Percentiles rank a stretch among this genome's conserved stretches.
Evolutionary conservation across 1,140 invertebrate genomes (phyloP).

Genomic region (Drosophila varians): DNA sequence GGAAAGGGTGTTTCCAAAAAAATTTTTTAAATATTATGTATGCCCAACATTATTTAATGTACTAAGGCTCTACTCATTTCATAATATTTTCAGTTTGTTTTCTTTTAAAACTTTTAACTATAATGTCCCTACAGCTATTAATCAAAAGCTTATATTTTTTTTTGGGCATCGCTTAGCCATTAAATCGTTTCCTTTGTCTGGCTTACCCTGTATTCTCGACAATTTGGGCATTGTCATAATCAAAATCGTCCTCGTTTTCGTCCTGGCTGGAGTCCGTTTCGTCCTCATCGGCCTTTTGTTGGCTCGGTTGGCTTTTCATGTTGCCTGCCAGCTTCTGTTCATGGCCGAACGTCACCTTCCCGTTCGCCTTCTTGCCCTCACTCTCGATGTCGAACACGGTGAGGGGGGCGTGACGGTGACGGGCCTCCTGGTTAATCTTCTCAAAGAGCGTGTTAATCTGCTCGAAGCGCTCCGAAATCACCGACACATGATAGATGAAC

Average conservation of each 20-base stretch:
- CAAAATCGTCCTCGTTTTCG: constrained; percentile 70
- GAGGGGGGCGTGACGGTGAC: constrained; percentile 62
- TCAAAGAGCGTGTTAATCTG: constrained; percentile 72
- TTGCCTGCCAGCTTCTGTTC: constrained; percentile 57
- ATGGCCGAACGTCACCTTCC: constrained; percentile 44
- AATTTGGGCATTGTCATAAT: constrained; percentile 59
- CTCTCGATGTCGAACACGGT: constrained; percentile 76
- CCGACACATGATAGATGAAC: constrained; percentile 78
- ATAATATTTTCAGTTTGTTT: too few species aligned
- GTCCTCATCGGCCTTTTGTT: constrained; percentile 53
- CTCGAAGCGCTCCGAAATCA: constrained; percentile 74
- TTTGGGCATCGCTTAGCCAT: neutral
- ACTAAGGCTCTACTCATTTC: too few species aligned
- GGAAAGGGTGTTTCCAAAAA: neutral
- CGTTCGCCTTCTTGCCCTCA: constrained; percentile 57
- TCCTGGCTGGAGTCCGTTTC: constrained; percentile 64
- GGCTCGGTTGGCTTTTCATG: constrained; percentile 45
- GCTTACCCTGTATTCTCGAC: constrained; percentile 58
- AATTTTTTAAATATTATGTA: too few species aligned
- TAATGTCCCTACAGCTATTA: neutral
- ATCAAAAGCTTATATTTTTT: neutral
- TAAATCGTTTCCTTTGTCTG: neutral
- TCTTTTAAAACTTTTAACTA: too few species aligned
- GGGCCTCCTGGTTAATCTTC: constrained; percentile 78
- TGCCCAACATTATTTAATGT: too few species aligned